phyloP scores from a whole-genome alignment of 2,888 invertebrate genomes.

The Rotaria sp. region DNA sequence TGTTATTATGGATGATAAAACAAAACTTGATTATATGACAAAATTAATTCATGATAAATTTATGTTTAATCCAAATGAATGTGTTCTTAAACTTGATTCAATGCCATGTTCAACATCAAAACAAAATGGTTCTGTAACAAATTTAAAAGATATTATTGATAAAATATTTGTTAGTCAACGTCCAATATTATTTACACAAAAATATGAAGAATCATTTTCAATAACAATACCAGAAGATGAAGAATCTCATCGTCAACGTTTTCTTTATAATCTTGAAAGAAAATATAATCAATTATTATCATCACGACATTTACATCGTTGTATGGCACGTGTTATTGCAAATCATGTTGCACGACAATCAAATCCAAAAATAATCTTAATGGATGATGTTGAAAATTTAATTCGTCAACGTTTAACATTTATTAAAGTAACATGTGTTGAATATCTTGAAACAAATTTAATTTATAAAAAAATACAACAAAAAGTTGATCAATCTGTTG shows the following conservation, averaged over 20 bases:
- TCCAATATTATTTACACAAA: conserved; percentile 37
- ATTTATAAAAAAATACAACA: conserved; percentile 32
- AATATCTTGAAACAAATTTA: conserved; percentile 40
- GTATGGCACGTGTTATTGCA: conserved; percentile 39
- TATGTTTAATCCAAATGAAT: conserved; percentile 40
- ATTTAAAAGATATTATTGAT: conserved; percentile 36
- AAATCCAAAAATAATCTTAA: conserved; percentile 34
- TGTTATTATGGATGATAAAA: conserved; percentile 36
- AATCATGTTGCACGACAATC: conserved; percentile 36
- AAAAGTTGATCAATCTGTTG: conserved; percentile 40
- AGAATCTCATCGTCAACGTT: conserved; percentile 38
- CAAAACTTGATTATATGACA: conserved; percentile 38
- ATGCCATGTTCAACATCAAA: background rate
- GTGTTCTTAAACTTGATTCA: conserved; percentile 32
- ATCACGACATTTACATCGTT: conserved; percentile 37
- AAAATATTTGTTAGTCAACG: conserved; percentile 40
- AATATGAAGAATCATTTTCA: conserved; percentile 38
- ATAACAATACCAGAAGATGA: conserved; percentile 39
- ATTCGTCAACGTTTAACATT: conserved; percentile 37
- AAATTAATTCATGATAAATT: conserved; percentile 37
- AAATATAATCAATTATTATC: conserved; percentile 40
- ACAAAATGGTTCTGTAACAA: background rate
- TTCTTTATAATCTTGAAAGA: conserved; percentile 34
- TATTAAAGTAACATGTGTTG: conserved; percentile 38
- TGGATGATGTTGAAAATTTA: conserved; percentile 40